Base-by-base conservation (phyloP, 2,797 vertebrate species). In the Borostomias antarcticus region DNA sequence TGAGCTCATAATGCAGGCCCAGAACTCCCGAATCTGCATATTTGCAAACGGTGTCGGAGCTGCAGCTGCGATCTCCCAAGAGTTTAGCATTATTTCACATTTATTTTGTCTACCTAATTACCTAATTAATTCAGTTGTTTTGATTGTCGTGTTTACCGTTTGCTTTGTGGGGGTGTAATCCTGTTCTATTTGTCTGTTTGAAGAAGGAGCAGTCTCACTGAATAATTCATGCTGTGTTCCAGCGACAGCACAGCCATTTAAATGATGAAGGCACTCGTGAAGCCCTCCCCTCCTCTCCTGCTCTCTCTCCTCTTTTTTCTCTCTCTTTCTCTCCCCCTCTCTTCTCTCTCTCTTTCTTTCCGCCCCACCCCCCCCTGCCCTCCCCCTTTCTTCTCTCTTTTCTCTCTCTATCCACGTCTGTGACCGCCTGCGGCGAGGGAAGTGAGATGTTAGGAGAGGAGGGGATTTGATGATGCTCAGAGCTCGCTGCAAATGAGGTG, bases 21-120 rank as follows among this genome's bases (percentile, higher is more conserved):
- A 64, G 74, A 89, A 88, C 85, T 83, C 84, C 80, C 45, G 69
- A 85, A 89, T 88, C 82, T 85, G 87, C 88, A 85, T 88, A 88
- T 91, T 82, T 87, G 88, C 86, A 80, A 85, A 85, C 85, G 79
- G 89, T 89, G 87, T 80, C 80, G 37, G 80, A 82, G 86, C 81
- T 86, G 80, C 89, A 90, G 88, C 88, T 92, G 90, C 77, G 79
- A 79, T 85, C 89, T 89, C 89, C 56, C 80, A 87, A 89, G 91
- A 92, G 86, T 91, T 93, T 90, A 91, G 91, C 88, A 91, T 93
- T 91, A 91, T 91, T 92, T 93, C 88, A 86, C 90, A 92, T 93
- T 93, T 92, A 91, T 94, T 94, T 93, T 93, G 92, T 93, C 88
- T 92, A 85, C 80, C 88, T 93, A 93, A 93, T 93, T 93, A 92